Percentiles rank a stretch among this genome's conserved stretches.
phyloP scores from a whole-genome alignment of 23 tunicate species.

The Trididemnum nubilum region DNA sequence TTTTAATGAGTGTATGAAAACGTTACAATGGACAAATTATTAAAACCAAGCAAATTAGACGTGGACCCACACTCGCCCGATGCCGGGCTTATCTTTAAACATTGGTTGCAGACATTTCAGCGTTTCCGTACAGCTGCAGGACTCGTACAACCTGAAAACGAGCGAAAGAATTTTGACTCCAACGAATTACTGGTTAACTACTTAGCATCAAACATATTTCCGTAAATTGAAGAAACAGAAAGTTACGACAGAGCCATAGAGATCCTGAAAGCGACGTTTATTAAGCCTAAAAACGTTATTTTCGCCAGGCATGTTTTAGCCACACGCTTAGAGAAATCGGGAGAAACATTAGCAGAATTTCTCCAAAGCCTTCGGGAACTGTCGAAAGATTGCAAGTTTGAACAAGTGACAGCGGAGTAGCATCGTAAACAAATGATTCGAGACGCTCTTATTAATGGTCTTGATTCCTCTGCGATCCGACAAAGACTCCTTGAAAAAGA shows the following conservation, averaged over 20 bases:
- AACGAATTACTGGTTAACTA: background rate
- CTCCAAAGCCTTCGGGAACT: background rate
- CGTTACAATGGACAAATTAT: background rate
- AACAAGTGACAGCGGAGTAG: background rate
- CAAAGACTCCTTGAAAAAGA: conserved; percentile 2
- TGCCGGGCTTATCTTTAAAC: background rate
- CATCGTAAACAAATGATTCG: conserved; percentile 13
- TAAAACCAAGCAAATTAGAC: background rate
- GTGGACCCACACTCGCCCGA: background rate
- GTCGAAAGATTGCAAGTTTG: conserved; percentile 5
- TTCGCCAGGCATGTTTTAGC: conserved; percentile 1
- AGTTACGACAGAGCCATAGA: background rate
- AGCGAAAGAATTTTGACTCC: background rate
- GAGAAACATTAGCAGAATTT: background rate
- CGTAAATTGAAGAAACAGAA: background rate
- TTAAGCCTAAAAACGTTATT: background rate
- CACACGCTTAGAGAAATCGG: background rate
- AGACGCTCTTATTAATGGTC: background rate
- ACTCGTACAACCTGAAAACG: background rate
- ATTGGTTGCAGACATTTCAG: background rate
- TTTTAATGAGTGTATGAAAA: too few relatives aligned
- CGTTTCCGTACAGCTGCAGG: background rate
- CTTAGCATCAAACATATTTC: background rate
- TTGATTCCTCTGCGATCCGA: background rate
- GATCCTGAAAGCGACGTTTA: background rate